Evolutionary conservation across 2,888 invertebrate genomes (phyloP), one percentile per base, ranked within the genome.

Genomic region (Agonum fuliginosum): DNA sequence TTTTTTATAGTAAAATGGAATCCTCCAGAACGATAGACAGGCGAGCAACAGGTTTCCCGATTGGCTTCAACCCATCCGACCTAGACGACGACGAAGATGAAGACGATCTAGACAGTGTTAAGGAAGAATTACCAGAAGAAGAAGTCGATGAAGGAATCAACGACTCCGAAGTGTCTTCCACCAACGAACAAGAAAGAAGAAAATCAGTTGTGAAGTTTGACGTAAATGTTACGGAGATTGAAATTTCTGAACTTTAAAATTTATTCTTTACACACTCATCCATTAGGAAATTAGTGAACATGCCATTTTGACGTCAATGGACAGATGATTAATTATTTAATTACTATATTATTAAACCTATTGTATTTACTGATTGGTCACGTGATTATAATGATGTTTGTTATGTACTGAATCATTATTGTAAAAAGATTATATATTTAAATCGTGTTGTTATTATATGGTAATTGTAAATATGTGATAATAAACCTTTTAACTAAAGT

Each of bases 141-240:
- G 70, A 70, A 12, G 10, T 17, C n/a, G 34, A 27, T 10, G 62
- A 62, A 1, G 74, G 10, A 27, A 19, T 17, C 4, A 27, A 43
- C 10, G 20, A 74, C 10, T 51, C 48, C 10, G 43, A 74, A 41
- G 14, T 41, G 17, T 2, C n/a, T n/a, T n/a, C n/a, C n/a, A n/a
- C n/a, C n/a, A n/a, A n/a, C n/a, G 71, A 30, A 20, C 5, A 27
- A 70, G 83, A 83, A 1, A 85, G 84, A 80, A 86, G 86, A 80
- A 89, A 89, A 83, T 88, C 89, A 1, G 87, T 88, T 0, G 90
- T 90, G 4, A 89, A 88, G 0, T 90, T 90, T 80, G 90, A 90
- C 82, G 89, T 89, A 82, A 88, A 89, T 34, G 89, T 90, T 27
- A 89, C 89, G 73, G 88, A 89, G 79, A 86, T 90, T 8, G 88